A percentile compares a stretch with the other conserved stretches of the same genome.
Conservation (phyloP, 2,797 vertebrate species). For the Thripadectes ignobilis region DNA sequence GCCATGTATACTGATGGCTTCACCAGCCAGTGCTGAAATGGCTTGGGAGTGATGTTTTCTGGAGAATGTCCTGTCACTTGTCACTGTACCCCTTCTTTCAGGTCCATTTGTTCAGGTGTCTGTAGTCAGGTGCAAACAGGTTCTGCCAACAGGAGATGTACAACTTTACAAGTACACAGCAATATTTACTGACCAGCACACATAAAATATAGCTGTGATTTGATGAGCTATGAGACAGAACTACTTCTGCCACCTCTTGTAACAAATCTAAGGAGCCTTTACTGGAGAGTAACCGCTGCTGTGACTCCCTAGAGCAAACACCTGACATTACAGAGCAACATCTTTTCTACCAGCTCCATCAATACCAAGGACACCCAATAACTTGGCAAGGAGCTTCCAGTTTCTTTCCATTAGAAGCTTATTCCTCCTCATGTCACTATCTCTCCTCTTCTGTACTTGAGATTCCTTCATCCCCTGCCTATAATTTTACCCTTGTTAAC, state of each 20-base stretch:
- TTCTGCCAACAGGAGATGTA: neutral
- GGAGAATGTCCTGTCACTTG: neutral
- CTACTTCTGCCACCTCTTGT: rapidly evolving
- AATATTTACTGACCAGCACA: neutral
- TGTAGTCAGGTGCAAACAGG: neutral
- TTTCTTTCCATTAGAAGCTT: neutral
- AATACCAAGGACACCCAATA: neutral
- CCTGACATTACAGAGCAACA: neutral
- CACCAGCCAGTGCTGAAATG: neutral
- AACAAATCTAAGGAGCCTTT: neutral
- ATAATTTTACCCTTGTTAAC: neutral
- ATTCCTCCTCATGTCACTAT: neutral
- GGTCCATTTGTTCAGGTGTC: neutral
- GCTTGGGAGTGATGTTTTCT: neutral
- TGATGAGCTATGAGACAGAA: neutral
- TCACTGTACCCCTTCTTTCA: neutral
- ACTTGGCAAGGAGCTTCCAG: neutral
- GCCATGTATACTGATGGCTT: neutral
- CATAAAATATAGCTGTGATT: neutral
- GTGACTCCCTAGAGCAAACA: neutral
- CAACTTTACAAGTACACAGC: neutral
- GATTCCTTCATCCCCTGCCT: neutral
- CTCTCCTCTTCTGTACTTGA: neutral
- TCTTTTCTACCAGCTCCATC: neutral
- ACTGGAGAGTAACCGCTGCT: rapidly evolving